Percentiles rank a stretch among this genome's conserved stretches.
phyloP scores from a whole-genome alignment of 2,888 invertebrate species.

The Cacoxenus indagator region DNA sequence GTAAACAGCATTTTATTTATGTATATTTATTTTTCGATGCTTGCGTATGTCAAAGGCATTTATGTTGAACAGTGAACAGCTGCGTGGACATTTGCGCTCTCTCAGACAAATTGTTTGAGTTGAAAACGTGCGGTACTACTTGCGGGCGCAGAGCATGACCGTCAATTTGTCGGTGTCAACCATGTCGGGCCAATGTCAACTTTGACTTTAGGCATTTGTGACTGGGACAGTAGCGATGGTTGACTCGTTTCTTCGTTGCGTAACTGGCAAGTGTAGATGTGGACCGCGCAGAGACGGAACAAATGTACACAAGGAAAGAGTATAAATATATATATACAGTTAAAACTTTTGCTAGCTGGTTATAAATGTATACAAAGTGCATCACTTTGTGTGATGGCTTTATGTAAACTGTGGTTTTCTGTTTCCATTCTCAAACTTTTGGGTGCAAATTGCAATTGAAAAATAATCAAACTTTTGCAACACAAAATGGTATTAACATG shows the following conservation, averaged over 20 bases:
- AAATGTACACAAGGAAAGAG: not conserved
- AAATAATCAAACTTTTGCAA: slow-evolving; percentile 6
- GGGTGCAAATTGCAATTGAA: not conserved
- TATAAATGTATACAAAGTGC: not conserved
- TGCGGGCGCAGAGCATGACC: not conserved
- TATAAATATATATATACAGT: no score
- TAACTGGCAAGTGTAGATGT: no score
- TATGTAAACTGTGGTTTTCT: not conserved
- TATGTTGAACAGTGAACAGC: not conserved
- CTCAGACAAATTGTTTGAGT: not conserved
- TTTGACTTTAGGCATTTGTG: not conserved
- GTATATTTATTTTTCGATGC: slow-evolving; percentile 1
- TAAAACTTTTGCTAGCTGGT: not conserved
- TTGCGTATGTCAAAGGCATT: slow-evolving; percentile 6
- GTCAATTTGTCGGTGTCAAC: slow-evolving; percentile 9
- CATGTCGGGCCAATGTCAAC: not conserved
- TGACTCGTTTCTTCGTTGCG: no score
- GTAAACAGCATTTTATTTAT: slow-evolving; percentile 23
- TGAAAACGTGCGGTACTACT: not conserved
- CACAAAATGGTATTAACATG: not conserved
- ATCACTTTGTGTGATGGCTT: not conserved
- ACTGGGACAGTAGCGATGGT: no score
- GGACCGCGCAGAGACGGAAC: not conserved
- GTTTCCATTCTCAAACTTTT: not conserved
- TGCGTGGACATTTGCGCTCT: not conserved